Evolutionary conservation across 2,888 invertebrate genomes (phyloP).

Genomic region (Doris montereyensis): DNA sequence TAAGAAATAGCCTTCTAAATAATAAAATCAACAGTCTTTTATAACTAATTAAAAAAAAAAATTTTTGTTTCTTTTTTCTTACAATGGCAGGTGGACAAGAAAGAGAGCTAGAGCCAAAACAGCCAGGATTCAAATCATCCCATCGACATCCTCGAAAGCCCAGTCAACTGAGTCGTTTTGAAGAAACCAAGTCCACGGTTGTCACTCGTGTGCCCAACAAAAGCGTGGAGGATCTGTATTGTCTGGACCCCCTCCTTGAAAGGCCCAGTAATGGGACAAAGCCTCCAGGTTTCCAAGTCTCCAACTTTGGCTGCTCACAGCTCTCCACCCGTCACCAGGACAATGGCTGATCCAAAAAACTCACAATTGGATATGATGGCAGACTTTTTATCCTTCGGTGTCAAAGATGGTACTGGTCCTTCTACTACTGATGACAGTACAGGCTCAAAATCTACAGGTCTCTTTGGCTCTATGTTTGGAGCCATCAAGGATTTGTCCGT

Average conservation of each 20-base stretch:
- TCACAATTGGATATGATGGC: no score
- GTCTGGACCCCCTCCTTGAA: constrained; percentile 56
- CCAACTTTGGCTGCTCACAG: no score
- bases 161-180: constrained; percentile 49
- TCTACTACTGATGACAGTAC: constrained; percentile 36
- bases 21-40: no score
- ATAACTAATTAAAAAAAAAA: no score
- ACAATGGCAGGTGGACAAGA: background rate
- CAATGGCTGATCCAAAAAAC: no score
- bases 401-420: no score
- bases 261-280: no score
- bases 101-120: background rate
- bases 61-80: no score
- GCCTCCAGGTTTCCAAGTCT: no score
- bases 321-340: no score
- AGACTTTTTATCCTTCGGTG: constrained; percentile 32
- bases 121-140: no score
- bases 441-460: constrained; percentile 43
- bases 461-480: constrained; percentile 59
- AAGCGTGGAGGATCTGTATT: constrained; percentile 64
- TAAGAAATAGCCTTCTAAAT: no score
- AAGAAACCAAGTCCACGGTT: constrained; percentile 57
- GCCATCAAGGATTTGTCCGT: constrained; percentile 70
- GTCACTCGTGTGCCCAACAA: constrained; percentile 65
- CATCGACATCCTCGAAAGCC: constrained; percentile 36